Evolutionary conservation across 2,888 invertebrate species (phyloP), one percentile per base, ranked within the genome.

Genomic region (Calliopum simillimum): DNA sequence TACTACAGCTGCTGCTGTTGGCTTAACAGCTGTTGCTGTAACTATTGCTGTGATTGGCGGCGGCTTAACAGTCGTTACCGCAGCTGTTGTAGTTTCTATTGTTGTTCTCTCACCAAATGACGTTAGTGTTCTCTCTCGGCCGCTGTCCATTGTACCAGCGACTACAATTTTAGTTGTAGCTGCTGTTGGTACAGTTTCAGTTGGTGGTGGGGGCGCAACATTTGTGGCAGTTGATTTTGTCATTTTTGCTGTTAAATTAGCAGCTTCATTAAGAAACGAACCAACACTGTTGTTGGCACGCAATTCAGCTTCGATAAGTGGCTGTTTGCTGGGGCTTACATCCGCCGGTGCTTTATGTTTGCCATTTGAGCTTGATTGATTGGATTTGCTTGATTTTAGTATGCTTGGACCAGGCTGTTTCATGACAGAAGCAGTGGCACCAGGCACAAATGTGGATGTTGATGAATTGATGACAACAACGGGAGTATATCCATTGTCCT

Each of bases 401-500:
- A 88, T 85, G 73, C 87, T 87, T 8, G 86, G 83, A 49, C 87
- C 86, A 16, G 87, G 81, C 33, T 79, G 62, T 59, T 76, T 77
- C 44, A 75, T 25, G 11, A 56, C 72, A 14, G 71, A 16, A 33
- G 76, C 71, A 0, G 81, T 75, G 0, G 76, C 68, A 33, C 33
- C 33, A 33, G 33, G 33, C 8, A 33, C 33, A 71, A 61, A 77
- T 69, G 58, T 49, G 13, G 53, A 64, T 13, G 71, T 69, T 33
- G 76, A 71, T 12, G 75, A 74, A 68, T 74, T 78, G 6, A 77
- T 78, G 6, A 78, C 75, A 25, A 78, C 77, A 1, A 83, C 74
- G 76, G 88, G 76, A 58, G 76, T 86, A 65, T 84, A 86, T 77
- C 88, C 88, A 19, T 73, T 85, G 75, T 76, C 86, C 87, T 84